A percentile compares a stretch with the other conserved stretches of the same genome.
Evolutionary conservation across 2,113 vertebrate species (phyloP).

Genomic region (Istiophorus platypterus): DNA sequence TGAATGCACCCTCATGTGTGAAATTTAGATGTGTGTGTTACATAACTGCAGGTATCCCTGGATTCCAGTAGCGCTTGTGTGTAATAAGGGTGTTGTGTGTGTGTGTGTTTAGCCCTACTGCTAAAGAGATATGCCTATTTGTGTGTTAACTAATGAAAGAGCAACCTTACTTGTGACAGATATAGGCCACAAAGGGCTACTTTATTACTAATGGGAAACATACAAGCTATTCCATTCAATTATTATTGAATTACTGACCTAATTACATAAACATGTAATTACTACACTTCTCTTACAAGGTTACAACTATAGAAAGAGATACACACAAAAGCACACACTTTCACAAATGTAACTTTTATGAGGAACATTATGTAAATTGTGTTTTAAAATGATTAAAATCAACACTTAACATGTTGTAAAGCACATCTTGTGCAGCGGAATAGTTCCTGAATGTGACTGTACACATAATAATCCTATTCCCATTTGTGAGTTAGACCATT

Average conservation of each 20-base stretch:
- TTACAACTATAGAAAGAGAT: constrained; percentile 45
- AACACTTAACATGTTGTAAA: constrained; percentile 32
- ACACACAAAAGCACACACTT: constrained; percentile 30
- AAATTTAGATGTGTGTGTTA: constrained; percentile 35
- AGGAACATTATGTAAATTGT: constrained; percentile 32
- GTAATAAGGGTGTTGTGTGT: constrained; percentile 13
- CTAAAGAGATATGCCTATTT: constrained; percentile 54
- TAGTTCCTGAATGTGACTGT: neutral
- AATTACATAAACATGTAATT: constrained; percentile 77
- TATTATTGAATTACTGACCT: constrained; percentile 73
- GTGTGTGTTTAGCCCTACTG: constrained; percentile 18
- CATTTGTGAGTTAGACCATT: neutral
- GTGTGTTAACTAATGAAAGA: constrained; percentile 68
- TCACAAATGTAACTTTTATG: constrained; percentile 36
- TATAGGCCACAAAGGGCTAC: constrained; percentile 69
- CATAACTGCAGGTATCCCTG: constrained; percentile 49
- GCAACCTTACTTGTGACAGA: constrained; percentile 61
- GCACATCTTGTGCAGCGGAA: neutral
- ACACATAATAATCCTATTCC: neutral
- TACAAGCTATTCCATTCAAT: constrained; percentile 68
- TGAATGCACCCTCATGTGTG: neutral
- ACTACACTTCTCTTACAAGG: constrained; percentile 57
- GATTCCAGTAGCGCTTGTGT: constrained; percentile 7
- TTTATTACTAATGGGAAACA: constrained; percentile 71
- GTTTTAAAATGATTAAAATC: constrained; percentile 47